These are phyloP conservation scores for Schizaphis graminum DNA, from an alignment of 2,888 invertebrate species.

Conservation along the genomic window DNA sequence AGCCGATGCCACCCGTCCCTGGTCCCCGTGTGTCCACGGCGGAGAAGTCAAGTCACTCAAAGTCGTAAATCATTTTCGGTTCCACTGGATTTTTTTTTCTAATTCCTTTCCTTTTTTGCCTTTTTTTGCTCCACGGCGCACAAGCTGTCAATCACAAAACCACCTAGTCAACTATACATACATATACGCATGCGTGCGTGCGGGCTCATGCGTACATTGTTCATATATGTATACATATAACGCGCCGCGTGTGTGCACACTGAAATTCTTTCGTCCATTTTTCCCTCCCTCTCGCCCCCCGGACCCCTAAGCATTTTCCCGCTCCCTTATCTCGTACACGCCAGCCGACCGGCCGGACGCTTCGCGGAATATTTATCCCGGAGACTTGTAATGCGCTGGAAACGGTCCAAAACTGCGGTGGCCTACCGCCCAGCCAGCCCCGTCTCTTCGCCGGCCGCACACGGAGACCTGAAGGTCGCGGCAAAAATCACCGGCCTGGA, in stretches of 20 bases:
- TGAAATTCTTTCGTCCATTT: slow-evolving; percentile 33
- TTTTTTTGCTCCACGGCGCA: slow-evolving; percentile 21
- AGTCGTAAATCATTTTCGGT: slow-evolving; percentile 65
- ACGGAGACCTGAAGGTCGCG: not conserved
- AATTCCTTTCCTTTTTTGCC: not conserved
- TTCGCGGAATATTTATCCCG: slow-evolving; percentile 49
- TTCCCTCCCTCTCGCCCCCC: not conserved
- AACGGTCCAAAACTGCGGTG: slow-evolving; percentile 18
- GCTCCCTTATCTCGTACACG: slow-evolving; percentile 43
- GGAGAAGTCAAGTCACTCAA: slow-evolving; percentile 61
- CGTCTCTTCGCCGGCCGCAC: not conserved
- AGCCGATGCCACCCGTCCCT: not conserved
- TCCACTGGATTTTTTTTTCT: slow-evolving; percentile 45
- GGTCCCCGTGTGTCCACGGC: not conserved
- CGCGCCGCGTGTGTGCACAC: not conserved
- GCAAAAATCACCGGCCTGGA: slow-evolving; percentile 26
- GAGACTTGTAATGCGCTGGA: slow-evolving; percentile 44
- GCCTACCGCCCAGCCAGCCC: not conserved
- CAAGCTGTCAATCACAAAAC: slow-evolving; percentile 63
- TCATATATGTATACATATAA: not conserved
- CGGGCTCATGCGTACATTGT: not conserved
- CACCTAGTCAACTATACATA: slow-evolving; percentile 47
- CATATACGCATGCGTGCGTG: not conserved
- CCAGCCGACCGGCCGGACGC: slow-evolving; percentile 24
- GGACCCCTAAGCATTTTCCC: not conserved